Evolutionary conservation across 2,797 vertebrate genomes (phyloP).

Genomic region (Pseudotriccus pelzelni): DNA sequence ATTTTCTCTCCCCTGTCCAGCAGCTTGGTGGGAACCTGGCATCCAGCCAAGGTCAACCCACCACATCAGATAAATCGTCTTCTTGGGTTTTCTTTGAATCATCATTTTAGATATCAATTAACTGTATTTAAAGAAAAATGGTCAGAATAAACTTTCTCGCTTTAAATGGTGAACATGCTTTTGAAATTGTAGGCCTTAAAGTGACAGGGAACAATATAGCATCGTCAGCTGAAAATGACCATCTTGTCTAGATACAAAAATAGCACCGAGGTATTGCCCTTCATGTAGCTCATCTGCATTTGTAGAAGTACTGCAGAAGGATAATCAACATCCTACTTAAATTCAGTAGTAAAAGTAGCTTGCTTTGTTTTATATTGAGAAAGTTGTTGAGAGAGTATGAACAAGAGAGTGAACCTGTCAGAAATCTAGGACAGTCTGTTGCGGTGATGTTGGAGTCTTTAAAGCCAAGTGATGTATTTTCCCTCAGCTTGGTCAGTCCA

Average conservation of each 20-base stretch:
- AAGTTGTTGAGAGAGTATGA: slow-evolving; percentile 15
- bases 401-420: slow-evolving; percentile 23
- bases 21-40: neutral
- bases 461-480: slow-evolving; percentile 39
- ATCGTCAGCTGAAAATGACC: neutral
- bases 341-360: neutral
- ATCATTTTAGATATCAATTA: neutral
- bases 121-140: neutral
- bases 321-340: neutral
- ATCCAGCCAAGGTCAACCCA: neutral
- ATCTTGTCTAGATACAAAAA: neutral
- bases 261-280: neutral
- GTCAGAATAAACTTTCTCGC: neutral
- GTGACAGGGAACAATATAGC: neutral
- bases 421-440: neutral
- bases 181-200: neutral
- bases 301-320: neutral
- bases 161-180: neutral
- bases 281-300: neutral
- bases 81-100: neutral
- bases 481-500: slow-evolving; percentile 16
- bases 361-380: neutral
- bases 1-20: neutral
- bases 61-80: neutral
- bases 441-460: neutral